Conservation (phyloP, 2,113 vertebrate genomes). For the Chaenocephalus aceratus region DNA sequence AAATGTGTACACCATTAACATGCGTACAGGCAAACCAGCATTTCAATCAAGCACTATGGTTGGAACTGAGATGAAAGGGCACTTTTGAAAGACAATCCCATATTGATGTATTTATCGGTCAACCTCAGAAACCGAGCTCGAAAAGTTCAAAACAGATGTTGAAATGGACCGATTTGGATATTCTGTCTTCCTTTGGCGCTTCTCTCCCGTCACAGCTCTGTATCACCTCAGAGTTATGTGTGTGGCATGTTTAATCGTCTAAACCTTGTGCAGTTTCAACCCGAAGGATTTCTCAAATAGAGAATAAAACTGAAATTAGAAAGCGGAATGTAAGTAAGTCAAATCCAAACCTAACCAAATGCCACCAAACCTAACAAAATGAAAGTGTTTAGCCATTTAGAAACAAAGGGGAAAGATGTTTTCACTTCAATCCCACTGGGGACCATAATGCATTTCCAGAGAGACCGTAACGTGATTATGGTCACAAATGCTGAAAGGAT, state of each 20-base stretch:
- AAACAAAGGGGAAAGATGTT: constrained; percentile 62
- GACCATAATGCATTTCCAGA: constrained; percentile 54
- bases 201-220: constrained; percentile 16
- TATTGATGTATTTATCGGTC: constrained; percentile 58
- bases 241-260: not conserved
- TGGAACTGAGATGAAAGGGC: constrained; percentile 57
- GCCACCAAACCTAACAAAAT: constrained; percentile 38
- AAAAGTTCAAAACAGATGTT: constrained; percentile 57
- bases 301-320: constrained; percentile 1
- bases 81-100: constrained; percentile 46
- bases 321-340: constrained; percentile 14
- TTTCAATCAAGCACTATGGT: constrained; percentile 16
- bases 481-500: constrained; percentile 68
- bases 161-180: constrained; percentile 19
- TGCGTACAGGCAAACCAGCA: constrained; percentile 11
- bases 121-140: constrained; percentile 58
- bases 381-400: constrained; percentile 39
- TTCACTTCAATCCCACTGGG: constrained; percentile 50
- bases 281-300: not conserved
- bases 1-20: constrained; percentile 27
- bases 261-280: too few species aligned
- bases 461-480: constrained; percentile 37
- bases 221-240: constrained; percentile 26
- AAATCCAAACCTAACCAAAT: constrained; percentile 36
- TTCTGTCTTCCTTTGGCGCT: constrained; percentile 3